Evolutionary conservation across 2,888 invertebrate species (phyloP).

Genomic region (Arrhopalites spinosus): DNA sequence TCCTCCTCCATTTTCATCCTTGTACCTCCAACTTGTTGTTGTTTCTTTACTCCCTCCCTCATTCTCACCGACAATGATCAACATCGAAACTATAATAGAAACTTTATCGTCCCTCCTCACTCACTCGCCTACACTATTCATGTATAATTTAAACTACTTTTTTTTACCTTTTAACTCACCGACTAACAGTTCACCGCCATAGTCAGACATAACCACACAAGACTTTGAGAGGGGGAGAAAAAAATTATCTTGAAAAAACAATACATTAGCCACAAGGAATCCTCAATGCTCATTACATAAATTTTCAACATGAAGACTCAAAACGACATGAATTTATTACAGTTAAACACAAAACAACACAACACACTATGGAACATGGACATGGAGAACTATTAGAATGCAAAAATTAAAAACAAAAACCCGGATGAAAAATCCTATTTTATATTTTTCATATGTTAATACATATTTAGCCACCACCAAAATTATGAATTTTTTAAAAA

Average conservation of each 20-base stretch:
- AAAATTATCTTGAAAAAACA: not conserved
- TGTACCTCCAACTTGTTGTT: not conserved
- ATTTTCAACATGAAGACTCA: not conserved
- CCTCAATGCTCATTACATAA: not conserved
- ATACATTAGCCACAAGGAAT: not conserved
- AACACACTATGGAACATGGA: no score
- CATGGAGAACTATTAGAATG: no score
- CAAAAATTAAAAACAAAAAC: no score
- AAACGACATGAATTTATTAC: conserved; percentile 12
- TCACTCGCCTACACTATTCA: not conserved
- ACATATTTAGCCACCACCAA: no score
- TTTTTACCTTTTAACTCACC: conserved; percentile 11
- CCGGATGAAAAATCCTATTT: no score
- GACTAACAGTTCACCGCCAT: not conserved
- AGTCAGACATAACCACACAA: no score
- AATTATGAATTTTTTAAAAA: no score
- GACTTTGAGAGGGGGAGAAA: no score
- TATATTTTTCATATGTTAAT: no score
- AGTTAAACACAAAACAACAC: no score
- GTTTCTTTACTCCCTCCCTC: not conserved
- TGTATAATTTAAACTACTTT: conserved; percentile 3
- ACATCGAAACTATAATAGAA: not conserved
- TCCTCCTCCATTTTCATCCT: not conserved
- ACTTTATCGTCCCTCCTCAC: not conserved
- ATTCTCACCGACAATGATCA: not conserved